Conservation (phyloP, 2,888 invertebrate genomes). For the Volucella zonaria region DNA sequence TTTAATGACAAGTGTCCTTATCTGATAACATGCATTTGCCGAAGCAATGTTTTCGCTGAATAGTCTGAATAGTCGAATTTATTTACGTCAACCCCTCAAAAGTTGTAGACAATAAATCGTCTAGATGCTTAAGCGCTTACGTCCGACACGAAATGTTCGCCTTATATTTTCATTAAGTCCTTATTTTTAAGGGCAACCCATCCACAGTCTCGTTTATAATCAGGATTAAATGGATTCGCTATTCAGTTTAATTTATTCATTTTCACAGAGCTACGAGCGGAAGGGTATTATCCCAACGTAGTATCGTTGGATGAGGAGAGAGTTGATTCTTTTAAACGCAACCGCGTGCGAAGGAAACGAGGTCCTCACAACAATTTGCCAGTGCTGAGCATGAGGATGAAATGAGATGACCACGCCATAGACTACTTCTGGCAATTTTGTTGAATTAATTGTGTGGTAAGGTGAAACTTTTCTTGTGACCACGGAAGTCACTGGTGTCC, state of each 20-base stretch:
- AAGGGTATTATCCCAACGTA: neutral
- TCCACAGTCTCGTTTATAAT: conserved; percentile 42
- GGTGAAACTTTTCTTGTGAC: conserved; percentile 20
- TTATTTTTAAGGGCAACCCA: conserved; percentile 7
- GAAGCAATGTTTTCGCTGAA: conserved; percentile 11
- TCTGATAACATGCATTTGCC: conserved; percentile 16
- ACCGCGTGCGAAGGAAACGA: conserved; percentile 38
- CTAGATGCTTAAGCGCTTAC: conserved; percentile 24
- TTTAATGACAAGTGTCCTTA: neutral
- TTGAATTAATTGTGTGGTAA: conserved; percentile 33
- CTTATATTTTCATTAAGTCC: conserved; percentile 53
- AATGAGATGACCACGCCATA: conserved; percentile 38
- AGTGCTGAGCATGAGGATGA: conserved; percentile 10
- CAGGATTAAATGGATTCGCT: conserved; percentile 50
- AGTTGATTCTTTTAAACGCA: conserved; percentile 17
- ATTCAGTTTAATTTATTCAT: conserved; percentile 56
- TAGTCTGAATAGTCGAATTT: conserved; percentile 8
- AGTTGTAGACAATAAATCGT: conserved; percentile 40
- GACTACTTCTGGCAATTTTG: conserved; percentile 6
- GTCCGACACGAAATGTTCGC: conserved; percentile 46
- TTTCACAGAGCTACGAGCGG: neutral
- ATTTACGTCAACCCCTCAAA: neutral
- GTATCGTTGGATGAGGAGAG: neutral
- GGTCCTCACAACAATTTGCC: conserved; percentile 53
- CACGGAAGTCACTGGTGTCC: neutral